A percentile compares a stretch with the other conserved stretches of the same genome.
Conservation (phyloP, 2,113 vertebrate genomes). For the Synchiropus splendidus region DNA sequence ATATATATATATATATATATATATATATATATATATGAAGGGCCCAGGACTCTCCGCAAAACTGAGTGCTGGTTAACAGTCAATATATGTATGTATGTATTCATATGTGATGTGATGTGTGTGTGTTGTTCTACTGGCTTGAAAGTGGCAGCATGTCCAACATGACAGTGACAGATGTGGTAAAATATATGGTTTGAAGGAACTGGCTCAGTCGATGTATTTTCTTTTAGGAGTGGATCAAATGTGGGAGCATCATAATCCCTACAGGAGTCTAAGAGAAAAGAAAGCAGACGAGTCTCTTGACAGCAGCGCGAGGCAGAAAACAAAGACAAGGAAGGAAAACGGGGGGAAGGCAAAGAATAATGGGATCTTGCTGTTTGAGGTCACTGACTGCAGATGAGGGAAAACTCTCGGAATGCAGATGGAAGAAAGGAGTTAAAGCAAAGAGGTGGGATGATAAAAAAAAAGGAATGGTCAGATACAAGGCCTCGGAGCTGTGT, state of each 20-base stretch:
- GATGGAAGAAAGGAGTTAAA: constrained; percentile 25
- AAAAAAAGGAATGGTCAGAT: too few species aligned
- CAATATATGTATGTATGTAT: too few species aligned
- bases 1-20: too few species aligned
- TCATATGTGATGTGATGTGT: too few species aligned
- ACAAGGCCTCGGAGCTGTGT: too few species aligned
- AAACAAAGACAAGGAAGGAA: constrained; percentile 6
- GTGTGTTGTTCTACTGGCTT: too few species aligned
- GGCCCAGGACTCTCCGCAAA: too few species aligned
- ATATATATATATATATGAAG: too few species aligned
- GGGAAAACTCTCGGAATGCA: constrained; percentile 13
- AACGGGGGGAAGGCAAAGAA: constrained; percentile 33
- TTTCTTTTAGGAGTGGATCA: constrained; percentile 36
- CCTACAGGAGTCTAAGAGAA: constrained; percentile 14
- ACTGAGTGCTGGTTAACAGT: too few species aligned
- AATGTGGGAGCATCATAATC: constrained; percentile 45
- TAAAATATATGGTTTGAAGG: constrained; percentile 7
- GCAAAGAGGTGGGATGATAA: constrained; percentile 8
- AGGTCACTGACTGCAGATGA: constrained; percentile 30
- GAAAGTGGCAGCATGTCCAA: constrained; percentile 13
- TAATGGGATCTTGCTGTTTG: constrained; percentile 22
- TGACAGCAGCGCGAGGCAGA: constrained; percentile 24
- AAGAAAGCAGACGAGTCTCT: constrained; percentile 30
- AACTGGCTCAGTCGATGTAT: constrained; percentile 4
- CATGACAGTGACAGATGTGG: constrained; percentile 31